phyloP scores from a whole-genome alignment of 2,113 vertebrate species.

The Micromys minutus region DNA sequence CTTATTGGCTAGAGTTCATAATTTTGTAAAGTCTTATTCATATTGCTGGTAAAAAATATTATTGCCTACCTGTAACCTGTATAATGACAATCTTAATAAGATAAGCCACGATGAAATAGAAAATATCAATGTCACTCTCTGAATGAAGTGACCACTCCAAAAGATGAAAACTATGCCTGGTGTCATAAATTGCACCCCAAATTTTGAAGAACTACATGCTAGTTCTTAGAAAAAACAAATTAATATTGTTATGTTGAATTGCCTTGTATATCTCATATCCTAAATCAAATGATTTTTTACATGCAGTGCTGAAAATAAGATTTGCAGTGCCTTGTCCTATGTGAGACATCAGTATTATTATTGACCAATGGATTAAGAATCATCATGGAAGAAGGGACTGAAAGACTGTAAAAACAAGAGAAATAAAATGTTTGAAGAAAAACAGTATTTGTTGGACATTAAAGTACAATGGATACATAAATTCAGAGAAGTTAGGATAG shows the following conservation, averaged over 20 bases:
- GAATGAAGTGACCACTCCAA: background rate
- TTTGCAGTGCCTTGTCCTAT: background rate
- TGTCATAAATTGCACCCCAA: background rate
- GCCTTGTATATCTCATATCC: background rate
- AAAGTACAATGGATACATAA: background rate
- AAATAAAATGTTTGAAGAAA: background rate
- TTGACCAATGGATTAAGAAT: background rate
- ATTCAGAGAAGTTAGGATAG: background rate
- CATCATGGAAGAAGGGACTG: background rate
- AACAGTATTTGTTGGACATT: background rate
- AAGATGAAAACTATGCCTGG: background rate
- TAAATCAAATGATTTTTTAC: background rate
- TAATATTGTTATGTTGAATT: background rate
- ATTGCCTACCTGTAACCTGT: background rate
- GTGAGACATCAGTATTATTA: background rate
- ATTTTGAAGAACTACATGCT: background rate
- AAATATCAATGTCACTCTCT: background rate
- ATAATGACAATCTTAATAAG: background rate
- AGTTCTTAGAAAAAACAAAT: background rate
- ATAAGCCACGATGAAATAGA: background rate
- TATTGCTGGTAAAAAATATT: background rate
- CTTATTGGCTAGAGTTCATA: background rate
- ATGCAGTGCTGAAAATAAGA: background rate
- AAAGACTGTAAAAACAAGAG: background rate
- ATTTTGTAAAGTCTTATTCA: background rate